Base-by-base conservation (phyloP, 2,888 invertebrate species). In the Isoperla grammatica region DNA sequence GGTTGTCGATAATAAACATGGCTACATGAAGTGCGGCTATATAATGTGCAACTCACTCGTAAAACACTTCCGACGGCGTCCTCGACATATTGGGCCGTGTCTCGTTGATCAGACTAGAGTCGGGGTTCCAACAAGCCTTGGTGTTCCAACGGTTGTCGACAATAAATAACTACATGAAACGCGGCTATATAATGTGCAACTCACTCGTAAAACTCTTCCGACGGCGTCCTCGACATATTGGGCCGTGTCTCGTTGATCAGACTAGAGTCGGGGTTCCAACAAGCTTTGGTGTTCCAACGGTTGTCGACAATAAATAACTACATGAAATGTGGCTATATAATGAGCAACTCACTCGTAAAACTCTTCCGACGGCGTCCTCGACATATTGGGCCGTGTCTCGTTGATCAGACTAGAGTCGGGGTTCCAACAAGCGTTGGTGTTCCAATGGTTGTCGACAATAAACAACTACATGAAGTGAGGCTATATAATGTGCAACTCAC, bases 171-270 rank as follows among this genome's bases (percentile, higher is more conserved):
- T n/a, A n/a, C n/a, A n/a, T n/a, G n/a, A n/a, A n/a, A n/a, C n/a
- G n/a, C n/a, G n/a, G n/a, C n/a, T n/a, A n/a, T n/a, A n/a, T n/a
- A n/a, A n/a, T n/a, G n/a, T n/a, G n/a, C n/a, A 69, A 75, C 82
- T 83, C 83, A 95, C 94, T 92, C 88, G 75, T 89, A 95, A 76
- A 93, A 95, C 75, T 95, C 92, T 78, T 94, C 93, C 17, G 93
- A 88, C 23, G 94, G 90, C 60, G 93, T 90, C 68, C 86, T 84
- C 35, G 90, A 88, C 66, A 82, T 79, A 63, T 82, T 80, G 5
- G 88, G 87, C 65, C 84, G 82, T 8, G 84, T 83, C 64, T 79
- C 77, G 72, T 87, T 87, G 20, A 73, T 68, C 42, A 71, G 69
- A 56, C n/a, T n/a, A 56, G 71, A 69, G n/a, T 68, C 67, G 2